A percentile compares a stretch with the other conserved stretches of the same genome.
Conservation (phyloP, 2,113 vertebrate genomes). For the Laticauda colubrina region DNA sequence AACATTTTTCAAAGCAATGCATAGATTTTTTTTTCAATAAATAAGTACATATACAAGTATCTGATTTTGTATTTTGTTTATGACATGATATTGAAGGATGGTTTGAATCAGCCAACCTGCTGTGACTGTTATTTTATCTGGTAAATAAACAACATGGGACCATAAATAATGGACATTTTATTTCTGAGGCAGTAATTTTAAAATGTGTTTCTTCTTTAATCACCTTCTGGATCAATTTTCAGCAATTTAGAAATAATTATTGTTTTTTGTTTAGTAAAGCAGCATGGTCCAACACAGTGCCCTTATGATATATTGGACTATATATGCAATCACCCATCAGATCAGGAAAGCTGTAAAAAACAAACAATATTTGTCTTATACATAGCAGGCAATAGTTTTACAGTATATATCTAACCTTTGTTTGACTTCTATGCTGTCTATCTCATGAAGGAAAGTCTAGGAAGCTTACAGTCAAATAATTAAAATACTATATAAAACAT, state of each 20-base stretch:
- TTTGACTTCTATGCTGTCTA: neutral
- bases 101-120: neutral
- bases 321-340: neutral
- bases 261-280: conserved; percentile 1
- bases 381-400: neutral
- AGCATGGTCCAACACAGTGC: neutral
- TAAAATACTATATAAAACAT: neutral
- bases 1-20: neutral
- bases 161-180: neutral
- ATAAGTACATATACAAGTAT: neutral
- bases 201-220: conserved; percentile 22
- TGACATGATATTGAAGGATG: neutral
- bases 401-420: neutral
- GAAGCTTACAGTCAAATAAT: neutral
- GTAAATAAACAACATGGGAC: neutral
- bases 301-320: neutral
- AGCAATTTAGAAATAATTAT: conserved; percentile 36
- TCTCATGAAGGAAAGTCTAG: neutral
- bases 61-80: conserved; percentile 12
- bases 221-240: conserved; percentile 14
- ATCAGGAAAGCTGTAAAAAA: neutral
- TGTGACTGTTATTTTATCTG: neutral
- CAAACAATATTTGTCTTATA: neutral
- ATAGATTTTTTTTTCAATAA: neutral
- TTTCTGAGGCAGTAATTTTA: conserved; percentile 22